Evolutionary conservation across 2,888 invertebrate genomes (phyloP), one percentile per base, ranked within the genome.

Genomic region (Empis stercorea): DNA sequence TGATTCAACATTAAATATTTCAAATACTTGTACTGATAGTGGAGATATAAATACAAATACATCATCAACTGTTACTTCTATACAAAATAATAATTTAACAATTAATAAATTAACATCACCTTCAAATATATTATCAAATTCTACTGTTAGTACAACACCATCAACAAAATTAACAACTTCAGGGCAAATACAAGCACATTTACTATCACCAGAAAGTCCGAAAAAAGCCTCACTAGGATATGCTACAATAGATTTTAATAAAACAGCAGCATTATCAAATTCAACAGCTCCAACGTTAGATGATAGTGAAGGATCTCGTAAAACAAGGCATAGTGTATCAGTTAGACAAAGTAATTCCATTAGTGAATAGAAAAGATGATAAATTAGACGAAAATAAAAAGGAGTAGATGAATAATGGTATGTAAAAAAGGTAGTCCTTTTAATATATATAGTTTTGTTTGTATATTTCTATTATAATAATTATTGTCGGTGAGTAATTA

Each of bases 221-320:
- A 52, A 54, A 30, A 51, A 52, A 39, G 45, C 48, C 4, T 48
- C 52, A 34, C 16, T 80, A 56, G 84, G 87, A 44, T 94, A 93
- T 63, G 88, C 88, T 10, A 87, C 87, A 2, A 96, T 95, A 57
- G 95, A 95, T 71, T 94, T 95, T 68, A 84, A 92, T 59, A 88
- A 87, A 71, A 95, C 95, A 0, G 85, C 84, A 46, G 94, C 94
- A 17, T 74, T 95, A 27, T 86, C 86, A 16, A 81, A 82, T 61
- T 85, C 88, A 27, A 84, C 83, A 30, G 83, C 84, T 57, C 77
- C 81, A 6, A 76, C 76, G 43, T 73, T 76, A 47, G 81, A 84
- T 51, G 84, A 84, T 61, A 70, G 73, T 50, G 86, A 87, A 58
- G 84, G 84, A 43, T 78, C 79, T 43, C 76, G 89, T 41, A 86